Conservation (phyloP, 1,140 invertebrate genomes). For the Monochamus saltuarius region DNA sequence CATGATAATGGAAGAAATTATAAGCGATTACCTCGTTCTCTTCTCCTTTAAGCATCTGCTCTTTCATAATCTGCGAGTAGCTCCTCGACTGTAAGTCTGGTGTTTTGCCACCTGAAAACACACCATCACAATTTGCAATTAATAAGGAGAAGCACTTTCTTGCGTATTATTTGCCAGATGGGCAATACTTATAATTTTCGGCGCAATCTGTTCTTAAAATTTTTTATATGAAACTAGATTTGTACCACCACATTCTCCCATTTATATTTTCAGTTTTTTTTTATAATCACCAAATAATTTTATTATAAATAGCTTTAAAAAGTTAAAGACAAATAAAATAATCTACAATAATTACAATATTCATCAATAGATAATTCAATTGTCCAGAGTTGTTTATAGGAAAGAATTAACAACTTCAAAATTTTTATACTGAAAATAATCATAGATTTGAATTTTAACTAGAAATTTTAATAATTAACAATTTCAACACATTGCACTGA, state of each 20-base stretch:
- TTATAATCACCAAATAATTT: no score
- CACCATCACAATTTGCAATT: conserved; percentile 52
- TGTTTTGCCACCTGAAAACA: conserved; percentile 94
- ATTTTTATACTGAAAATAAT: no score
- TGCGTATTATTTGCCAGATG: conserved; percentile 23
- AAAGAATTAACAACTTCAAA: no score
- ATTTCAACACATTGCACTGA: no score
- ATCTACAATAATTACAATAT: no score
- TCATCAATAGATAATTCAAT: no score
- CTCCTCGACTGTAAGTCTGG: conserved; percentile 92
- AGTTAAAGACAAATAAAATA: no score
- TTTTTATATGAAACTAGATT: conserved; percentile 9
- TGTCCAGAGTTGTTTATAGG: no score
- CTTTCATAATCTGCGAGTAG: conserved; percentile 96
- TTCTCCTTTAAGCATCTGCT: conserved; percentile 85
- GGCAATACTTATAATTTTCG: conserved; percentile 15
- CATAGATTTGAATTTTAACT: no score
- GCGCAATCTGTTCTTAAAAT: conserved; percentile 6
- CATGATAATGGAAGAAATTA: not conserved
- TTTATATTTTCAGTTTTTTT: no score
- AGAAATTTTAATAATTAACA: no score
- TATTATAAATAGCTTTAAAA: no score
- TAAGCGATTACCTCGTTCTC: conserved; percentile 78
- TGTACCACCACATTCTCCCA: conserved; percentile 14
- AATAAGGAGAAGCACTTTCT: conserved; percentile 23